Percentiles rank a stretch among this genome's conserved stretches.
Evolutionary conservation across 2,797 vertebrate genomes (phyloP).

Genomic region (Syncerus caffer): DNA sequence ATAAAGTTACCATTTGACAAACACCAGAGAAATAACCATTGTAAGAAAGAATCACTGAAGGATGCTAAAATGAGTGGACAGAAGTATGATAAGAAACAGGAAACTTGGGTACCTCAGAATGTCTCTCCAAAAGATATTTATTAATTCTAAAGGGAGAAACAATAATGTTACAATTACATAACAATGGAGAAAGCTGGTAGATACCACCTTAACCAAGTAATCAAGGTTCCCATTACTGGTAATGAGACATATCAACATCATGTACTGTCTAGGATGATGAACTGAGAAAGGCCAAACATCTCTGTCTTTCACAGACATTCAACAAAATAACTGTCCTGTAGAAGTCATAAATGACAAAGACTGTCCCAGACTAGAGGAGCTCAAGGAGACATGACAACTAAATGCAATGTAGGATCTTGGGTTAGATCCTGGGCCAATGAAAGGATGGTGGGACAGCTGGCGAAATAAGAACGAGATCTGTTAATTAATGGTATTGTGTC

Average conservation of each 20-base stretch:
- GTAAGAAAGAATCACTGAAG: background rate
- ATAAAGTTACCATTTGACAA: background rate
- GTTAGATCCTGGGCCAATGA: background rate
- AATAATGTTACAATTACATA: background rate
- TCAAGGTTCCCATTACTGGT: background rate
- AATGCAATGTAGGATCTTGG: background rate
- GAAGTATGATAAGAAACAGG: background rate
- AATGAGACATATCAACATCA: background rate
- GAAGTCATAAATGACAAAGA: background rate
- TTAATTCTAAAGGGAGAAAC: background rate
- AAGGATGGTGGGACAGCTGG: background rate
- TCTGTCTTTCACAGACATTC: background rate
- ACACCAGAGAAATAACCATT: background rate
- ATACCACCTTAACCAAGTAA: background rate
- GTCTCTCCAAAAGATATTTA: background rate
- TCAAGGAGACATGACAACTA: background rate
- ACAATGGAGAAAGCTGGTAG: background rate
- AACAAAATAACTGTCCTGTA: background rate
- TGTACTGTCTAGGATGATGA: background rate
- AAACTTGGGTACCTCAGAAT: background rate
- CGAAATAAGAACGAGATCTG: background rate
- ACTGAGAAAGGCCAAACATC: background rate
- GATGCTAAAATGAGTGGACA: background rate
- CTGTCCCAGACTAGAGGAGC: background rate
- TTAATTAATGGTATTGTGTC: background rate